Evolutionary conservation across 2,797 vertebrate species (phyloP).

Genomic region (Melanogrammus aeglefinus): DNA sequence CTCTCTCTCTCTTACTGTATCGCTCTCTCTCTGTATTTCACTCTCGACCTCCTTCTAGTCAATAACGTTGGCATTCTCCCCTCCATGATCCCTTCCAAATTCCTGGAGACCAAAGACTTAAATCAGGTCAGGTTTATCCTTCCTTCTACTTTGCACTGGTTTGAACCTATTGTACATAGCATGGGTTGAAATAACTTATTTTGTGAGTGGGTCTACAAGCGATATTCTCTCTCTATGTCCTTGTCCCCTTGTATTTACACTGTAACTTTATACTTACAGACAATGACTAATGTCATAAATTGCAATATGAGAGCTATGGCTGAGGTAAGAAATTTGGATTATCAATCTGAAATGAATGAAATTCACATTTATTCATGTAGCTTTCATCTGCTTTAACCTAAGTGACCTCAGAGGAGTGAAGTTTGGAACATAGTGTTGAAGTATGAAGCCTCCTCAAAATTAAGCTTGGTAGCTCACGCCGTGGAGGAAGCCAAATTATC

Average conservation of each 20-base stretch:
- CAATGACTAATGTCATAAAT: constrained; percentile 71
- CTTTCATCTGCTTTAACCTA: not conserved
- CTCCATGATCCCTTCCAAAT: constrained; percentile 62
- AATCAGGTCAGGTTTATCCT: constrained; percentile 72
- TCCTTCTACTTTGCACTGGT: not conserved
- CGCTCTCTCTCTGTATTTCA: not conserved
- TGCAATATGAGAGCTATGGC: constrained; percentile 82
- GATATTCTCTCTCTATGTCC: not conserved
- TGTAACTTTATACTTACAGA: constrained; percentile 62
- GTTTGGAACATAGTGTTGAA: not conserved
- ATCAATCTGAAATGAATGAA: not conserved
- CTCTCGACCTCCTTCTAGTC: constrained; percentile 63
- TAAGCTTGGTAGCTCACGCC: not conserved
- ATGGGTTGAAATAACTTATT: not conserved
- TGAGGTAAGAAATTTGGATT: constrained; percentile 72
- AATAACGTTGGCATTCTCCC: constrained; percentile 86
- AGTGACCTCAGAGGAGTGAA: too few species aligned
- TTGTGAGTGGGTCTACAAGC: not conserved
- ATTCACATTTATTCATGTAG: constrained; percentile 29
- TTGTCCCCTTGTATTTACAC: not conserved
- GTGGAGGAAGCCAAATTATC: not conserved
- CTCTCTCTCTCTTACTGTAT: not conserved
- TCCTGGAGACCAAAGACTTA: constrained; percentile 69
- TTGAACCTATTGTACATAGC: too few species aligned
- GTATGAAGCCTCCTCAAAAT: not conserved